These are phyloP conservation scores for Gallirallus australis DNA, from an alignment of 2,797 vertebrate species.

Conservation along the genomic window DNA sequence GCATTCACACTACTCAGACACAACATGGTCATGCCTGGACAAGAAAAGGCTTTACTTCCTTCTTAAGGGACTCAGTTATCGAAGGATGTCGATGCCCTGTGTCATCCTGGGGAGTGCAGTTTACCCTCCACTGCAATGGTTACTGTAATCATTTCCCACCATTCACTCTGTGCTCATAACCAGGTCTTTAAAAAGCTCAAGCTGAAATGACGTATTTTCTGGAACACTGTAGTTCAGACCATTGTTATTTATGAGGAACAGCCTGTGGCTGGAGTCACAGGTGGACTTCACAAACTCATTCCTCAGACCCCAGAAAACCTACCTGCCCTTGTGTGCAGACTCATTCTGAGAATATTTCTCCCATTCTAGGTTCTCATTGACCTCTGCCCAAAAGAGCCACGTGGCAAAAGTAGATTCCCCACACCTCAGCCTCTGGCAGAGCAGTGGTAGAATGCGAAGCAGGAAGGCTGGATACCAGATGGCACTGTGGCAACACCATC, in stretches of 20 bases:
- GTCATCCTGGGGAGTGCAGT: neutral
- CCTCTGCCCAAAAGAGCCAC: neutral
- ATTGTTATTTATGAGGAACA: too few relatives aligned
- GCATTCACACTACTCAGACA: neutral
- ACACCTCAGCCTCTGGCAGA: accelerated
- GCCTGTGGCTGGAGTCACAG: neutral
- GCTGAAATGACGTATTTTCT: neutral
- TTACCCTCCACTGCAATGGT: neutral
- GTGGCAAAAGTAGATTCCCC: neutral
- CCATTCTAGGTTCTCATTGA: neutral
- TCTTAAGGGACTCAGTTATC: neutral
- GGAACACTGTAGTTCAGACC: accelerated
- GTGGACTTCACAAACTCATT: accelerated
- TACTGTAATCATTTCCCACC: neutral
- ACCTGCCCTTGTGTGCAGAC: neutral
- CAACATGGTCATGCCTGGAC: neutral
- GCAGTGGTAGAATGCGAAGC: neutral
- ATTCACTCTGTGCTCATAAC: neutral
- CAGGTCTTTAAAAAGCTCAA: neutral
- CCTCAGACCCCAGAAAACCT: neutral
- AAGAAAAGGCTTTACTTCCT: neutral
- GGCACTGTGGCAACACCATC: neutral
- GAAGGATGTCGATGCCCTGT: neutral
- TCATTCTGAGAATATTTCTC: neutral
- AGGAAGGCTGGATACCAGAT: neutral